These are phyloP conservation scores for Temnothorax unifasciatus DNA, from an alignment of 2,888 invertebrate genomes.

Conservation along the genomic window DNA sequence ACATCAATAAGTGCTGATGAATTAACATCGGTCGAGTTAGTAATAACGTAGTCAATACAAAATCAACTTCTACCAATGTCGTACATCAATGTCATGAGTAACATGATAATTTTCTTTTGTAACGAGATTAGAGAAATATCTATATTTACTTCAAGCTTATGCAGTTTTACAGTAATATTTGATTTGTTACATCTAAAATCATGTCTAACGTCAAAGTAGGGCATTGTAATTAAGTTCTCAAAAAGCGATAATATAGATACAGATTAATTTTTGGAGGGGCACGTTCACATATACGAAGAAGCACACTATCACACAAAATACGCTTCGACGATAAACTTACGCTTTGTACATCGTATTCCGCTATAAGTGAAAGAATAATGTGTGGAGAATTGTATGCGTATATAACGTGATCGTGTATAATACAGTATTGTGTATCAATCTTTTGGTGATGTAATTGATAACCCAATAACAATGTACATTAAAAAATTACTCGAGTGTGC, in stretches of 20 bases:
- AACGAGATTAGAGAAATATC: not conserved
- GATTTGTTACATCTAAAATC: constrained; percentile 26
- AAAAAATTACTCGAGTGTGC: not conserved
- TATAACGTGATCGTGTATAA: constrained; percentile 30
- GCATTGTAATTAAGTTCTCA: constrained; percentile 12
- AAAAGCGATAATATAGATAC: constrained; percentile 9
- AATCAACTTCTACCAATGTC: constrained; percentile 16
- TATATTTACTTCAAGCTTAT: constrained; percentile 7
- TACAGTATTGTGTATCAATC: constrained; percentile 14
- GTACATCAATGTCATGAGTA: constrained; percentile 11
- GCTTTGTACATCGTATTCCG: constrained; percentile 56
- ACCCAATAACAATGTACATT: constrained; percentile 10
- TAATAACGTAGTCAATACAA: constrained; percentile 33
- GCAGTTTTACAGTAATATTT: not conserved
- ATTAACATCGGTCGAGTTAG: constrained; percentile 33
- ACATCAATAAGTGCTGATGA: not conserved
- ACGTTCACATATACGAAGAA: constrained; percentile 52
- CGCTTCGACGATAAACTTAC: constrained; percentile 63
- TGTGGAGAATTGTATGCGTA: constrained; percentile 42
- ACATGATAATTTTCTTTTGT: constrained; percentile 11
- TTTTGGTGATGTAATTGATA: not conserved
- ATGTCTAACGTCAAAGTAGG: not conserved
- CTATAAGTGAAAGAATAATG: constrained; percentile 60
- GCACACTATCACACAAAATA: constrained; percentile 71
- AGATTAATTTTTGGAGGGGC: constrained; percentile 39